These are phyloP conservation scores for Sphaeridia pumilis DNA, from an alignment of 2,888 invertebrate species.

Conservation along the genomic window DNA sequence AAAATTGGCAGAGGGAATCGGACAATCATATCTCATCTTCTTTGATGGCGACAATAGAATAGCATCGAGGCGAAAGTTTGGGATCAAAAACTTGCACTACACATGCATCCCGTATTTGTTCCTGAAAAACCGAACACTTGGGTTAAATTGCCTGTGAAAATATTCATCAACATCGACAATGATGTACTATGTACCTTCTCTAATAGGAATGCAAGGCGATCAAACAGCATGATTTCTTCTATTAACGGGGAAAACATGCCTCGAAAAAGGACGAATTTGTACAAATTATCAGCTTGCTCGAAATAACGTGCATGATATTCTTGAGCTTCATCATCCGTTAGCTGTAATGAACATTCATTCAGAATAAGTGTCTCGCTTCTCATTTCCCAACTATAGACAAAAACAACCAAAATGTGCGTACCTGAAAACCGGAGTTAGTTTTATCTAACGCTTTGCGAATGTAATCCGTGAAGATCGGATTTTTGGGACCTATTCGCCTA, in stretches of 20 bases:
- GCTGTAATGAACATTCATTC: too few species aligned
- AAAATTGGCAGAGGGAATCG: too few species aligned
- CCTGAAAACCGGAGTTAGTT: too few species aligned
- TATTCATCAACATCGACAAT: not conserved
- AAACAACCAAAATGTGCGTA: too few species aligned
- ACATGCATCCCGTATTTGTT: conserved; percentile 43
- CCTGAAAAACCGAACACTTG: conserved; percentile 35
- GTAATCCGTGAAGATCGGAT: conserved; percentile 56
- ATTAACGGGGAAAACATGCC: conserved; percentile 65
- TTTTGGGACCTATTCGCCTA: conserved; percentile 50
- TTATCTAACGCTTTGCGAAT: conserved; percentile 53
- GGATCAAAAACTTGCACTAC: conserved; percentile 73
- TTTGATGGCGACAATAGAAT: conserved; percentile 52
- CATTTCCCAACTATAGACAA: too few species aligned
- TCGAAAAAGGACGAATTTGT: conserved; percentile 64
- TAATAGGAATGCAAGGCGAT: conserved; percentile 62
- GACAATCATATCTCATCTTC: not conserved
- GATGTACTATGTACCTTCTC: conserved; percentile 45
- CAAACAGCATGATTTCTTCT: conserved; percentile 69
- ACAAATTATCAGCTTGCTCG: conserved; percentile 49
- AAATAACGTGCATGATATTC: conserved; percentile 41
- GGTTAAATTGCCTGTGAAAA: not conserved
- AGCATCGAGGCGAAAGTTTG: conserved; percentile 68
- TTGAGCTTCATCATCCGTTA: conserved; percentile 42
- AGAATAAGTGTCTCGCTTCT: too few species aligned